Base-by-base conservation (phyloP, 1,140 invertebrate genomes). In the Pteromalus puparum region DNA sequence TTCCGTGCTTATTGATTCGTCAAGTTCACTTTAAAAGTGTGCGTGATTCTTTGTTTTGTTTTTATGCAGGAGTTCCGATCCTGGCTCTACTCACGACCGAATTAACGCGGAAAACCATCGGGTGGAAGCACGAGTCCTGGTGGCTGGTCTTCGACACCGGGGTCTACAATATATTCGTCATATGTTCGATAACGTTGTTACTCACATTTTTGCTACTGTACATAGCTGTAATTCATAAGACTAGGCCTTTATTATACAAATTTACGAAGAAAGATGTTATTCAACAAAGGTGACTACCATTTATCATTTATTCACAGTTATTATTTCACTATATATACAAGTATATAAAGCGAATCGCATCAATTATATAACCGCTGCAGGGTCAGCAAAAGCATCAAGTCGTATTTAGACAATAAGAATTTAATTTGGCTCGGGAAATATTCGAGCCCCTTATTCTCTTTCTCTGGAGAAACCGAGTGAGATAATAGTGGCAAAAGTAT, bases 81-180 rank as follows among this genome's bases (percentile, higher is more conserved):
- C 91, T 95, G 81, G 93, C 94, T 68, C 92, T 95, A 48, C 90
- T 95, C 26, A 93, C 93, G 24, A 94, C 93, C n/a, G 93, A 95
- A 87, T 89, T 95, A 48, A 93, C 93, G 10, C 93, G 94, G 74
- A 92, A 93, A 85, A 94, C 93, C 53, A 94, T 93, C 48, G 92
- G 94, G 42, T 92, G 92, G 82, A 88, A 92, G 82, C 91, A 94
- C 72, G 90, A 93, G 65, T 94, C 94, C 4, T 95, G 94, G 94
- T 95, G 94, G 95, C 87, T 95, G 81, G 91, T 94, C 67, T 91
- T 90, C 48, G 94, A 93, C 12, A 93, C 93, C 18, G 91, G 94
- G 30, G 91, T 94, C 21, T 95, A 94, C 87, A 94, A 94, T 87
- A 94, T 95, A 85, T 95, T 94, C 83, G 88, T 94, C 42, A 92